Base-by-base conservation (phyloP, 2,888 invertebrate species). In the Eumacrocentrus americanus region DNA sequence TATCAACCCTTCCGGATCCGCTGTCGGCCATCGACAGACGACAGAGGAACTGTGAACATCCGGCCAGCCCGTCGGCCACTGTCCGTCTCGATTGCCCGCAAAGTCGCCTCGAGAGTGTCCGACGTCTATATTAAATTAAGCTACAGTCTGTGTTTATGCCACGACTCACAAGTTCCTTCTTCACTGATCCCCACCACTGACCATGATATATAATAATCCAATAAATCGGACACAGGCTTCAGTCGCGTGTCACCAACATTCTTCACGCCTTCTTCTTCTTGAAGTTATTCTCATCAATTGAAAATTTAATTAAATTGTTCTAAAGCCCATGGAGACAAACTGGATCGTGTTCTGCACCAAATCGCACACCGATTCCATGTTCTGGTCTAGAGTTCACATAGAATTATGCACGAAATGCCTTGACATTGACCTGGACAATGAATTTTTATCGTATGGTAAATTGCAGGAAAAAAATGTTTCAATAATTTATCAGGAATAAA, bases 81-180 rank as follows among this genome's bases (percentile, higher is more conserved):
- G 78, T 68, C 72, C 72, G 73, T 70, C 71, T 71, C 68, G 75
- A 72, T 73, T 76, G 57, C 58, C 59, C 62, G 58, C 72, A 71
- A 76, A 75, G 69, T 71, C 70, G 42, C 37, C 60, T 42, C 64
- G 35, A 16, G 29, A 47, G 44, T 18, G 20, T 64, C 70, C 66
- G 44, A 66, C 58, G 54, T 60, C 69, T 76, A 76, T 80, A 80
- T 80, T 78, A 77, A 79, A 80, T 79, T 78, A 80, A 66, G 61
- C 64, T 67, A 67, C 57, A 68, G 68, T 67, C 29, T 38, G 65
- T 50, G 60, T 40, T 62, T 55, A 40, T 38, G 69, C 60, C 63
- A 64, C 65, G 64, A 65, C 61, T 60, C 59, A 48, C 53, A 22
- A 16, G 16, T 52, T 22, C 44, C 12, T 34, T 22, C 23, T 35